Base-by-base conservation (phyloP, 2,888 invertebrate genomes). In the Yponomeuta plumbellus region DNA sequence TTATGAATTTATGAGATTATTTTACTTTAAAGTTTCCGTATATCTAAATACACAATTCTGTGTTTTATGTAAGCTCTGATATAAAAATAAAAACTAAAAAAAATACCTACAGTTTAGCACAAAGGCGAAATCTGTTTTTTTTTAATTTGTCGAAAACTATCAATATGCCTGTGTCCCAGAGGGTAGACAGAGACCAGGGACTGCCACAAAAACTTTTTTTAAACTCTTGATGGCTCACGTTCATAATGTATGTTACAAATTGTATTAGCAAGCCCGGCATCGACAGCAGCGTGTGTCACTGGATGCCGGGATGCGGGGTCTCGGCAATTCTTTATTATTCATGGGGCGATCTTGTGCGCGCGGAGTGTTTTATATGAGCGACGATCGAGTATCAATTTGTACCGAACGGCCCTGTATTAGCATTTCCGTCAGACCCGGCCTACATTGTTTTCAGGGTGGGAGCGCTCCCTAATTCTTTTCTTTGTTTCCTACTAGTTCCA, bases 361-460 rank as follows among this genome's bases (percentile, higher is more conserved):
- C 81, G 81, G 86, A 90, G 91, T 91, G 90, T 91, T 91, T 91
- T 91, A 91, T 91, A 91, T 90, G 91, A 88, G 89, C 86, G 85
- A 90, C 91, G 88, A 91, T 91, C 88, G 90, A 89, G 87, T 91
- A 91, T 91, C 91, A 91, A 91, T 91, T 91, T 90, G 90, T 88
- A 82, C 80, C 79, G 80, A 85, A 80, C 83, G 84, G 34, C 77
- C 83, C 83, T 79, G 79, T 85, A 89, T 90, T 90, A 88, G 86
- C 90, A 89, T 90, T 85, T 85, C 82, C 82, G 61, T 64, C 59
- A 64, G 56, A 66, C 21, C 64, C 59, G 77, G 77, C 84, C 81
- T 83, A 88, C 86, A 86, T 86, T 89, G 86, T 88, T 71, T 69
- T 70, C 75, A 72, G 74, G 70, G 70, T 69, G 73, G 61, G 11